Evolutionary conservation across 2,113 vertebrate genomes (phyloP), one percentile per base, ranked within the genome.

Genomic region (Danio rerio): DNA sequence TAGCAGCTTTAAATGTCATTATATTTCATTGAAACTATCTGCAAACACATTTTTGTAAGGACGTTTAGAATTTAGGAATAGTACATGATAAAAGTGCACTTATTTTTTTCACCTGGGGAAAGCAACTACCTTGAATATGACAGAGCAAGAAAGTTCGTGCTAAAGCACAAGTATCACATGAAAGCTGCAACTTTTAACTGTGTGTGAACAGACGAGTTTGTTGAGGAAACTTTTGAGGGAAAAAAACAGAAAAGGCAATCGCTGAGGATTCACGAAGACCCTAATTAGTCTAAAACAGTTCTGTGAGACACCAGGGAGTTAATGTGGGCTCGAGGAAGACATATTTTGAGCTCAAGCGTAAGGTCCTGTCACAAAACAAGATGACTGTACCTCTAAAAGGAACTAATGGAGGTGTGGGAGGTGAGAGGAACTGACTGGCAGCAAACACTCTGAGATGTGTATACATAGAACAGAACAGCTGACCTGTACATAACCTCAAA

Each of bases 231-330:
- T 69, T 45, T 69, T 42, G 66, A 77, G 56, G 63, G 9, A 31
- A 43, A 61, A 73, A 56, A 7, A 18, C 6, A 3, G 21, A 42
- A n/a, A 52, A 52, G 55, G 58, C 40, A 53, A 69, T 18, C 21
- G 65, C 50, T 12, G 31, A 15, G 31, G 63, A 83, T 70, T 52
- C 40, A 49, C 31, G 21, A 13, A 21, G 43, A 86, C 71, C 47
- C 78, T 83, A 86, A 86, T 86, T 86, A 86, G 70, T 82, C 72
- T 82, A 85, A 85, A 85, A 86, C 50, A 80, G 84, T 47, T 63
- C 56, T 77, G 13, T 20, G 55, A 70, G 66, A 12, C 73, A 13
- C 49, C 12, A 10, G 66, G 73, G 66, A 70, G 50, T 71, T 63
- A 45, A 21, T 61, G 79, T 80, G 45, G 78, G 71, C 63, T 20